These are phyloP conservation scores for Bombus confusus DNA, from an alignment of 1,140 invertebrate genomes.

Conservation along the genomic window DNA sequence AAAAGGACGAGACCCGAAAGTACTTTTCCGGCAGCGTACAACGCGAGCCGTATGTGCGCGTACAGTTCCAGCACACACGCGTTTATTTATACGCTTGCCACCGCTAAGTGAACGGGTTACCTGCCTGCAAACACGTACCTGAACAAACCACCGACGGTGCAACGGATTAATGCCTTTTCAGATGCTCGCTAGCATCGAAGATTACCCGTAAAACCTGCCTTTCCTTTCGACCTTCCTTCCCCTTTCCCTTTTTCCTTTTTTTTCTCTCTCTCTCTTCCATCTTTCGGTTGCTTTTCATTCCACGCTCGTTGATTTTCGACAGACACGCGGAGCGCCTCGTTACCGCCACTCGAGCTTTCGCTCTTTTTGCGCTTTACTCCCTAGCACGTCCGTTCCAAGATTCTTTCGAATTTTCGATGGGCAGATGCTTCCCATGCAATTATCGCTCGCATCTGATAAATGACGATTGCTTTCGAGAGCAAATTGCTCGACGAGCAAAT, in stretches of 20 bases:
- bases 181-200: slow-evolving; percentile 41
- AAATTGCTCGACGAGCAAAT: no score
- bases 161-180: slow-evolving; percentile 62
- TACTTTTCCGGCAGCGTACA: slow-evolving; percentile 37
- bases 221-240: neutral
- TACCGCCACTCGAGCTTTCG: neutral
- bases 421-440: neutral
- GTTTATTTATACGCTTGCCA: slow-evolving; percentile 50
- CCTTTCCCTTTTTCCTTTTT: no score
- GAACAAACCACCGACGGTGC: slow-evolving; percentile 45
- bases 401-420: neutral
- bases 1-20: slow-evolving; percentile 32
- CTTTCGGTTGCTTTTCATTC: slow-evolving; percentile 6
- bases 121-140: slow-evolving; percentile 63
- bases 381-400: neutral
- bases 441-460: neutral
- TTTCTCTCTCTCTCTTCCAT: neutral
- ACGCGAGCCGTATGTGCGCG: neutral
- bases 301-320: slow-evolving; percentile 20
- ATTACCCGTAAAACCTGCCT: slow-evolving; percentile 55
- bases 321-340: neutral
- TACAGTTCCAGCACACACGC: slow-evolving; percentile 1
- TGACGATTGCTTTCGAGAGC: no score
- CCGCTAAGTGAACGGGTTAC: slow-evolving; percentile 58
- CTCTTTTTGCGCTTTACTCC: neutral